Evolutionary conservation across 2,888 invertebrate species (phyloP).

Genomic region (Nomada fucata): DNA sequence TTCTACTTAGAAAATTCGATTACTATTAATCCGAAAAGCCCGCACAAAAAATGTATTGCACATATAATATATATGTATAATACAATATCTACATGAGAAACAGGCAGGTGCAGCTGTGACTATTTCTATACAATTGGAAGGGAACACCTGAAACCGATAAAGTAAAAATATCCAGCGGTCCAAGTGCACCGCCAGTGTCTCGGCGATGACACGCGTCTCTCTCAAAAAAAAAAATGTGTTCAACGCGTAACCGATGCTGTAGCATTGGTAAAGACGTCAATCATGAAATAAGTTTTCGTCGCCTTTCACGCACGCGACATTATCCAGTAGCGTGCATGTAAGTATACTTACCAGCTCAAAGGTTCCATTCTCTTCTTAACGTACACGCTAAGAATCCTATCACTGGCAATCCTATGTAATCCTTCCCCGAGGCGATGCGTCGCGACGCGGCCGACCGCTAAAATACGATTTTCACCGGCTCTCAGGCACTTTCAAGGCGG

Average conservation of each 20-base stretch:
- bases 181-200: too few species aligned
- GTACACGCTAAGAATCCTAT: neutral
- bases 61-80: too few species aligned
- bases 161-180: too few species aligned
- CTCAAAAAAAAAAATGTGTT: neutral
- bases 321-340: slow-evolving; percentile 9
- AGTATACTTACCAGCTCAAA: slow-evolving; percentile 31
- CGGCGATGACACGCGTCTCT: too few species aligned
- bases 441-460: neutral
- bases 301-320: slow-evolving; percentile 18
- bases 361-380: slow-evolving; percentile 27
- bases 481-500: neutral
- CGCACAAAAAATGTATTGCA: too few species aligned
- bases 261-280: slow-evolving; percentile 14
- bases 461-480: slow-evolving; percentile 30
- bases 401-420: slow-evolving; percentile 19
- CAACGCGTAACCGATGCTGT: neutral
- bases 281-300: slow-evolving; percentile 36
- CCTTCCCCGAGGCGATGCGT: neutral
- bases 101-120: too few species aligned
- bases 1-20: too few species aligned
- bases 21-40: too few species aligned
- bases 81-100: too few species aligned
- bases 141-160: too few species aligned
- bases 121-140: too few species aligned